Base-by-base conservation (phyloP, 1,140 invertebrate species). In the Lethrus apterus region DNA sequence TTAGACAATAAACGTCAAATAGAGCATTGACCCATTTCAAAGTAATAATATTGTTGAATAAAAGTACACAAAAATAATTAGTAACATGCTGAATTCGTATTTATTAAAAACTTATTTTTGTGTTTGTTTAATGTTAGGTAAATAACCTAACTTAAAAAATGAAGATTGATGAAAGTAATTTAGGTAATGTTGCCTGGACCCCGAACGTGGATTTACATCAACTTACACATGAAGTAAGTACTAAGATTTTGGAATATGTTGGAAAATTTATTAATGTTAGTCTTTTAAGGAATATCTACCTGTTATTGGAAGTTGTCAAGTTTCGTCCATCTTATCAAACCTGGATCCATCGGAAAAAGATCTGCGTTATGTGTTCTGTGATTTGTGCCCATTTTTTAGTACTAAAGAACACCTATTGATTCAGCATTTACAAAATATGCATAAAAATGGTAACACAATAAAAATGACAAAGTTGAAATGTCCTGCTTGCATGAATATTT, bases 401-500 rank as follows among this genome's bases (percentile, higher is more conserved):
- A 60, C 56, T 4, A 58, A 59, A 48, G 56, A 65, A 31, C 50
- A 49, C 8, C 59, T 60, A 51, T 60, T 65, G 14, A 52, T 51
- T 3, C 56, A 63, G 30, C 63, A 65, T 49, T 51, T 63, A 21
- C 48, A 63, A 42, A 58, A 51, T 40, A 54, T 51, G 3, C 62
- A 65, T 24, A 58, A 59, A 47, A 61, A 56, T 41, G 59, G 59
- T 35, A 55, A 52, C 4, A 34, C 46, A 8, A 46, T 50, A 8
- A 62, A 61, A 50, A 23, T 56, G 18, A 43, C 42, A 9, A 52
- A 59, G 23, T 40, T 64, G 3, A 58, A 64, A 51, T 68, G 67
- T 48, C 55, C 61, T 52, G 72, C 70, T 23, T 74, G 72, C 54
- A 38, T 56, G 1, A 73, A 75, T 52, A 56, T 68, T 26, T 75